Evolutionary conservation across 2,888 invertebrate species (phyloP).

Genomic region (Callyntrura guangdongensis): DNA sequence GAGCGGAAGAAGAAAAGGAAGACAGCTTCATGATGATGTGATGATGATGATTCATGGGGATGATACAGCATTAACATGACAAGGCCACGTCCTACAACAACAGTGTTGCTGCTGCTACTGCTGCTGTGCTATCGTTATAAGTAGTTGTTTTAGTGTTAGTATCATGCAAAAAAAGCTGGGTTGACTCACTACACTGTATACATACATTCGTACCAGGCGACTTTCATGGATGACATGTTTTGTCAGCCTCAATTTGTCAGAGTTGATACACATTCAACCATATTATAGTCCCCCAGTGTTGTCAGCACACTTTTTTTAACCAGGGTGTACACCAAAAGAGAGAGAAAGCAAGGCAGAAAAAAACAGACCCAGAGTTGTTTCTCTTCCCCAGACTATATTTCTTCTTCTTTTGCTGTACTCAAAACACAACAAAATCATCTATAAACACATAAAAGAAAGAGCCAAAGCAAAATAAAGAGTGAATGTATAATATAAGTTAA

Average conservation of each 20-base stretch:
- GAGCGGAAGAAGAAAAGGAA: constrained; percentile 50
- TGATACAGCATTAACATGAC: constrained; percentile 72
- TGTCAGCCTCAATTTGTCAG: constrained; percentile 79
- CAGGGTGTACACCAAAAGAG: not conserved
- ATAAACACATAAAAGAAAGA: constrained; percentile 1
- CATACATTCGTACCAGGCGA: constrained; percentile 30
- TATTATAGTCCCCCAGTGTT: constrained; percentile 49
- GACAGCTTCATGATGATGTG: constrained; percentile 64
- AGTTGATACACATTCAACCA: constrained; percentile 70
- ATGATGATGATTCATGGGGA: constrained; percentile 77
- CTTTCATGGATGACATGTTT: constrained; percentile 77
- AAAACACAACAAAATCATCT: not conserved
- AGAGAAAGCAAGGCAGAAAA: not conserved
- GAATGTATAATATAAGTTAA: constrained; percentile 41
- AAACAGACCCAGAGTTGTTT: not conserved
- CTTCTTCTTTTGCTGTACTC: not conserved
- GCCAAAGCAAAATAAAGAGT: not conserved
- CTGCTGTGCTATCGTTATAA: not conserved
- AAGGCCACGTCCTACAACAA: constrained; percentile 61
- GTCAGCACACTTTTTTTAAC: constrained; percentile 61
- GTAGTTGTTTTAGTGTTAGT: constrained; percentile 16
- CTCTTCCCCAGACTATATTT: not conserved
- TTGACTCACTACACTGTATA: constrained; percentile 12
- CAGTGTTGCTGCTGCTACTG: not conserved
- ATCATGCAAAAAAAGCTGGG: constrained; percentile 28